phyloP scores from a whole-genome alignment of 2,797 vertebrate genomes.

The Diplodus sargus region DNA sequence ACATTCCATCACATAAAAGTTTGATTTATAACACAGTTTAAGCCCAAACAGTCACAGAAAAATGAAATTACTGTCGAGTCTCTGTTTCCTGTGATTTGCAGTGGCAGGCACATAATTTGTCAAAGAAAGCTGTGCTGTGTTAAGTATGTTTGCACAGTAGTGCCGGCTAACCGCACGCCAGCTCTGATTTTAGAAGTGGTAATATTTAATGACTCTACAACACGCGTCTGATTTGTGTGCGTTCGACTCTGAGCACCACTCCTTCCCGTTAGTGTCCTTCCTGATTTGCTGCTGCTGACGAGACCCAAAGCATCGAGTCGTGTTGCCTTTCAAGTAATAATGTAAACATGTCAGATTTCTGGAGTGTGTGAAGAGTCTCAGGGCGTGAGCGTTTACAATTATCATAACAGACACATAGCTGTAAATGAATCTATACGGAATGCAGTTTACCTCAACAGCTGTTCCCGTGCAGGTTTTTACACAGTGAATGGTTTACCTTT shows the following conservation, averaged over 20 bases:
- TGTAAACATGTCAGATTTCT: slow-evolving; percentile 76
- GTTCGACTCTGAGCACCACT: slow-evolving; percentile 49
- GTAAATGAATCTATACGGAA: slow-evolving; percentile 34
- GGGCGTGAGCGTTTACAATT: slow-evolving; percentile 26
- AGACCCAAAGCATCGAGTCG: slow-evolving; percentile 53
- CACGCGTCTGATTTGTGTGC: slow-evolving; percentile 64
- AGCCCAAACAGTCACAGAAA: slow-evolving; percentile 52
- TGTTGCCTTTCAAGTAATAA: slow-evolving; percentile 72
- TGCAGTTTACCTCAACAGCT: slow-evolving; percentile 17
- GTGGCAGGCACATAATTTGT: slow-evolving; percentile 61
- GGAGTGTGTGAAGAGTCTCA: slow-evolving; percentile 45
- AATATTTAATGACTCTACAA: slow-evolving; percentile 72
- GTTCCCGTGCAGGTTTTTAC: neutral
- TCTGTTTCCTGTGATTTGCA: slow-evolving; percentile 63
- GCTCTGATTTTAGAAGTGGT: slow-evolving; percentile 80
- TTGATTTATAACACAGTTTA: slow-evolving; percentile 50
- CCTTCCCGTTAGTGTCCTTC: slow-evolving; percentile 47
- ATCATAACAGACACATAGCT: slow-evolving; percentile 56
- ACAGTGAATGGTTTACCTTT: slow-evolving; percentile 2
- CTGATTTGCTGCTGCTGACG: slow-evolving; percentile 63
- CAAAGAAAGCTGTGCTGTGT: slow-evolving; percentile 72
- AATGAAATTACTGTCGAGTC: slow-evolving; percentile 41
- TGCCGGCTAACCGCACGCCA: slow-evolving; percentile 75
- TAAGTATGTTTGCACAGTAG: slow-evolving; percentile 73
- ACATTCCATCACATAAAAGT: slow-evolving; percentile 52